Evolutionary conservation across 2,888 invertebrate genomes (phyloP), one percentile per base, ranked within the genome.

Genomic region (Choristoneura rosaceana): DNA sequence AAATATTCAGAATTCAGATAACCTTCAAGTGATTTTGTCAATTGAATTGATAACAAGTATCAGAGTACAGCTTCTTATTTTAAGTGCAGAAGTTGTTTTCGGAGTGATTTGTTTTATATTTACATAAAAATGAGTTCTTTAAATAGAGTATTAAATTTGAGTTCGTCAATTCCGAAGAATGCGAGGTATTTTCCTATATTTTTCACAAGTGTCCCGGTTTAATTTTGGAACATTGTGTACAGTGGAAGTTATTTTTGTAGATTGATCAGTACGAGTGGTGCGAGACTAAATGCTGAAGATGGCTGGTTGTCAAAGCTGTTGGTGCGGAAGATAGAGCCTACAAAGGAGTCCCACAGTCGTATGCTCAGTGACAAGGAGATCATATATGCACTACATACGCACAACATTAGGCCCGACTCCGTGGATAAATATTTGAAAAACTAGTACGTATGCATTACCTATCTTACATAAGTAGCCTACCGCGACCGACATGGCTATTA

Each of bases 341-440:
- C 98, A 2, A 98, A 98, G 90, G 98, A 99, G 88, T 97, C 99
- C 3, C 99, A 99, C 91, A 99, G 99, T 84, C 97, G 98, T 77
- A 98, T 99, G 96, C 95, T 99, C 63, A 98, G 99, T 82, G 98
- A 98, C 91, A 99, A 99, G 91, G 99, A 99, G 92, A 96, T 97
- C 73, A 97, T 99, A 82, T 99, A 98, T 92, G 98, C 99, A 76
- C 95, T 99, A 74, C 98, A 99, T 88, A 99, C 99, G 76, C 99
- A 99, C 90, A 98, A 98, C 89, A 97, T 99, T 79, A 96, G 98
- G 83, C 98, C 99, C 52, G 98, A 98, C 91, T 96, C 96, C 62
- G 96, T 97, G 92, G 96, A 97, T 78, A 95, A 97, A 89, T 99
- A 99, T 91, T 94, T 99, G 80, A 95, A 96, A 80, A 98, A 98